Evolutionary conservation across 2,797 vertebrate genomes (phyloP), one percentile per base, ranked within the genome.

Genomic region (Holocentrus rufus): DNA sequence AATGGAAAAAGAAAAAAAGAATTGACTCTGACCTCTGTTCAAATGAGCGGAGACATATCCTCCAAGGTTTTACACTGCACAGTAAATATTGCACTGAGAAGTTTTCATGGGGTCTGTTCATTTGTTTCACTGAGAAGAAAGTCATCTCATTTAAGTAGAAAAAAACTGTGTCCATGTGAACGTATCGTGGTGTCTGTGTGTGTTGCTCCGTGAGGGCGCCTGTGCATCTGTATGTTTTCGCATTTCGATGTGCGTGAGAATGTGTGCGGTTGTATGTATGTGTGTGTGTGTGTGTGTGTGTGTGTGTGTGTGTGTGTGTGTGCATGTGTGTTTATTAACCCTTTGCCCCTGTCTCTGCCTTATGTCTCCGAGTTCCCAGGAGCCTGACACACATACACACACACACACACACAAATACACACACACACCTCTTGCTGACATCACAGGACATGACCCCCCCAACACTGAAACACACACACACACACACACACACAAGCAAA

Each of bases 261-360:
- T 30, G 58, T 46, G 57, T 57, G 61, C 50, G 36, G 30, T 31
- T 31, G n/a, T n/a, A 30, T 65, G 49, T 53, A 50, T 31, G 31
- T 42, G 34, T 23, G 22, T 27, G 53, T n/a, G 22, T 31, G 39
- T 46, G 39, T 15, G 53, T 46, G 53, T 8, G 54, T 46, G 39
- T 27, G 52, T 57, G 55, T 74, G 84, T 30, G 58, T 46, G 57
- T 57, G 61, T 54, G 36, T 54, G 61, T 8, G 66, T 72, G 36
- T 73, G 64, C 76, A 68, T 23, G 69, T 81, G 83, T 88, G 84
- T 88, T 86, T 89, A 85, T 88, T 90, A 89, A 90, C 89, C 90
- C 88, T 84, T 87, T 80, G 79, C 59, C 85, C 89, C 67, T 27
- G 83, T 88, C 84, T 89, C 91, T 92, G 91, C 76, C 81, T 87